Conservation (phyloP, 2,797 vertebrate species). For the Gambelia wislizenii region DNA sequence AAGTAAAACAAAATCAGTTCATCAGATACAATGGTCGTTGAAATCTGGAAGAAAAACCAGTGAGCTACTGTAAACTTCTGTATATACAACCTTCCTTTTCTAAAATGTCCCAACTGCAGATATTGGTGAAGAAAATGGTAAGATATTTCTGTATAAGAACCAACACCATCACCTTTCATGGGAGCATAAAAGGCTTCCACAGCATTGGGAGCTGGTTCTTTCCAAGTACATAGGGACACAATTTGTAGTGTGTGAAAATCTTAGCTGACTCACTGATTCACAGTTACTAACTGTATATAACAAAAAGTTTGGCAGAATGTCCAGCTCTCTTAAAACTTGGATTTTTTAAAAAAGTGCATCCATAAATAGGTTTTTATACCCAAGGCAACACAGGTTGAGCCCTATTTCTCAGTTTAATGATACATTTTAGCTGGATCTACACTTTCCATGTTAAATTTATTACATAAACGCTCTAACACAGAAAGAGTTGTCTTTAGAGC, state of each 20-base stretch:
- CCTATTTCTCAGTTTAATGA: slow-evolving; percentile 53
- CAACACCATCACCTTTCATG: not conserved
- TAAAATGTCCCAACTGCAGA: not conserved
- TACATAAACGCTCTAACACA: slow-evolving; percentile 41
- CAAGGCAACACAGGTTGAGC: slow-evolving; percentile 44
- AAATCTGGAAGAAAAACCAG: not conserved
- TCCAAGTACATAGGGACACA: not conserved
- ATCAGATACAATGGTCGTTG: not conserved
- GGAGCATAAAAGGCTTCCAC: not conserved
- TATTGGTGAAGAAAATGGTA: not conserved
- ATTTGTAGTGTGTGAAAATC: not conserved
- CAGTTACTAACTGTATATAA: not conserved
- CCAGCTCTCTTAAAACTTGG: slow-evolving; percentile 17
- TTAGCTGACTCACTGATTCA: not conserved
- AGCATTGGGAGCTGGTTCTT: not conserved
- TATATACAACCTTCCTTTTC: not conserved
- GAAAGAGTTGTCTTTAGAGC: slow-evolving; percentile 30
- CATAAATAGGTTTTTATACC: slow-evolving; percentile 68
- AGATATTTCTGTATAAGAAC: not conserved
- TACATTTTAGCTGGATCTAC: slow-evolving; percentile 39
- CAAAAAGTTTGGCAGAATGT: not conserved
- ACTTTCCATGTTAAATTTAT: slow-evolving; percentile 51
- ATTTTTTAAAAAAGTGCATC: slow-evolving; percentile 17
- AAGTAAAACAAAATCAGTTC: not conserved
- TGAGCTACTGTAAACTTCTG: not conserved